Evolutionary conservation across 2,888 invertebrate genomes (phyloP), one percentile per base, ranked within the genome.

Genomic region (Philereme vetulata): DNA sequence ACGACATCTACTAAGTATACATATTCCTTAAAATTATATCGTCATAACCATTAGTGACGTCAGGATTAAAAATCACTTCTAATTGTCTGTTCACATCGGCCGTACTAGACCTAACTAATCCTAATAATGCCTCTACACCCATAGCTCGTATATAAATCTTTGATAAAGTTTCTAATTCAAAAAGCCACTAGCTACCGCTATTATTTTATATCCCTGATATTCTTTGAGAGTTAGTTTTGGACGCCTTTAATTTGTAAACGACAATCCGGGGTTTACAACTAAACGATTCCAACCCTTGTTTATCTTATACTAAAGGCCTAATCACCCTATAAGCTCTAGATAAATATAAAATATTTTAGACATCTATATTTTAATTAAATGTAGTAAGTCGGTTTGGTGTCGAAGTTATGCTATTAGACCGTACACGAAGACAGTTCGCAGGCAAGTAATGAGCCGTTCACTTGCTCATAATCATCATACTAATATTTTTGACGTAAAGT

Each of bases 251-350:
- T 49, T 54, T 55, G 46, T 45, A 40, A 51, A 49, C 38, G 46
- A 42, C 54, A 49, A 7, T 48, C 38, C 32, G 46, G 10, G 46
- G 21, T 33, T 42, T 42, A 7, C 51, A 60, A 55, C 59, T 60
- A 61, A 61, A 32, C 57, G 57, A 48, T 42, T 60, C 46, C 62
- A 38, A 38, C 33, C 35, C 56, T 45, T 45, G 53, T 58, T 50
- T 64, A 60, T 40, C 62, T 66, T 67, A 67, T 42, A 54, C 82
- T 85, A 87, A 78, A 74, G 86, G 86, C 87, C 92, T 91, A 91
- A 81, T 68, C 88, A 79, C 77, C 77, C 91, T 91, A 91, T 91
- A 92, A 92, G 91, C 91, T 92, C 92, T 90, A 91, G 84, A 81
- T 84, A 88, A 84, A 88, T 90, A 87, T 86, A 89, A 84, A 85